Percentiles rank a stretch among this genome's conserved stretches.
phyloP scores from a whole-genome alignment of 2,888 invertebrate species.

The Tenthredo livida region DNA sequence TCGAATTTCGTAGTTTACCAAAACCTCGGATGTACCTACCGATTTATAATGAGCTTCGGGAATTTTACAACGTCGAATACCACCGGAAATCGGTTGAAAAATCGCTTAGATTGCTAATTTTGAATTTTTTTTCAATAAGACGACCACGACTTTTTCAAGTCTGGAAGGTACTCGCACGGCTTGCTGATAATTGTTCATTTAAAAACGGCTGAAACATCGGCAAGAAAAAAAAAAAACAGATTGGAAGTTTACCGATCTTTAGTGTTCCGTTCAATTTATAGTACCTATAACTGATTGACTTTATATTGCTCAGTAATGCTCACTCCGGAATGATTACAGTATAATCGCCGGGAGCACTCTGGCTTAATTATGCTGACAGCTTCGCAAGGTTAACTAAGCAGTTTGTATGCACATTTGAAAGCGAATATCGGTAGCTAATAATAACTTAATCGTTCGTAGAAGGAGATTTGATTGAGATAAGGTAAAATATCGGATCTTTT shows the following conservation, averaged over 20 bases:
- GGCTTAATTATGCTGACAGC: not conserved
- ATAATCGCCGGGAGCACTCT: not conserved
- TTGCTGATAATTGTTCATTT: not conserved
- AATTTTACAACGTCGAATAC: not conserved
- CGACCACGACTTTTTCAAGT: not conserved
- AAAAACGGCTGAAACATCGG: not conserved
- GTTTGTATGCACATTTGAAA: not conserved
- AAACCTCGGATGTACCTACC: not conserved
- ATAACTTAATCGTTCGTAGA: not conserved
- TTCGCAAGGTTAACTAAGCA: constrained; percentile 1
- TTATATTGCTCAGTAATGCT: not conserved
- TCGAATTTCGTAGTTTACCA: not conserved
- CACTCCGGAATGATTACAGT: not conserved
- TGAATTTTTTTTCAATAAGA: not conserved
- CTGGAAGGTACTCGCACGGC: not conserved
- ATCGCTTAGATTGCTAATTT: not conserved
- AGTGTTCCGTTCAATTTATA: not conserved
- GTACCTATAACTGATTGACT: not conserved
- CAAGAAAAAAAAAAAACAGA: not conserved
- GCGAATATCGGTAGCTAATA: not conserved
- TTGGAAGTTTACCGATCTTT: not conserved
- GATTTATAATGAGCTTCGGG: not conserved
- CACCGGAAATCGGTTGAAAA: not conserved
- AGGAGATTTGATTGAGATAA: not conserved
- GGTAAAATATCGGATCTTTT: not conserved